These are phyloP conservation scores for Andrena flavipes DNA, from an alignment of 2,888 invertebrate genomes.

Conservation along the genomic window DNA sequence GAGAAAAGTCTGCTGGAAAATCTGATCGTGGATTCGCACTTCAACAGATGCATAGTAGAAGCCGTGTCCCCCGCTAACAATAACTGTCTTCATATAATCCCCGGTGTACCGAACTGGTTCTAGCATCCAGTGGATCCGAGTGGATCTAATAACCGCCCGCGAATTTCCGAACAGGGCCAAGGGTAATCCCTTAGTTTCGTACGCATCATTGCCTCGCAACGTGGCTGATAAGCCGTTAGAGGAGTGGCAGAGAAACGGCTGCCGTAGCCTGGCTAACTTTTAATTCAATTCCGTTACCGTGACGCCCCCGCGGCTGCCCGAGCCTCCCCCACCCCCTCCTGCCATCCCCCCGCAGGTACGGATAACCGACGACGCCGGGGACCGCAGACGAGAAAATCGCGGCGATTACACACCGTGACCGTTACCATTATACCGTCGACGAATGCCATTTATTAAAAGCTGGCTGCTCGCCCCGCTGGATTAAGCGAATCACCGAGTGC, in stretches of 20 bases:
- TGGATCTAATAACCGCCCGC: conserved; percentile 29
- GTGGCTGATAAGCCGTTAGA: conserved; percentile 65
- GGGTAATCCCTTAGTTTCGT: conserved; percentile 49
- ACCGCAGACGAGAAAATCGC: conserved; percentile 71
- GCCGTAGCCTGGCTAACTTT: conserved; percentile 65
- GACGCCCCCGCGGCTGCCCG: conserved; percentile 20
- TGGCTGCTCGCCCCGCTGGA: conserved; percentile 47
- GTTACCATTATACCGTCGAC: conserved; percentile 72
- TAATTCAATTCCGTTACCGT: conserved; percentile 72
- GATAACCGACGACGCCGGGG: conserved; percentile 55
- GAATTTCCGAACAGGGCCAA: conserved; percentile 45
- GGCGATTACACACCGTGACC: conserved; percentile 72
- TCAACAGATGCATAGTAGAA: too few species aligned
- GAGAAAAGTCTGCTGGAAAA: too few species aligned
- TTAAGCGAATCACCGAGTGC: conserved; percentile 54
- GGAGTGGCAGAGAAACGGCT: conserved; percentile 59
- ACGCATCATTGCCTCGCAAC: conserved; percentile 63
- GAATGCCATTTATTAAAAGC: conserved; percentile 71
- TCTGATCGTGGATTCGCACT: too few species aligned
- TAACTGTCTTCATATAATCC: too few species aligned
- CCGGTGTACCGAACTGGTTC: too few species aligned
- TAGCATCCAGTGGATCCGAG: not conserved
- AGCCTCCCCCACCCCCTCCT: not conserved
- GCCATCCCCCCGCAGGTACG: conserved; percentile 9
- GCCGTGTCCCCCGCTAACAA: too few species aligned